Percentiles rank a stretch among this genome's conserved stretches.
Conservation (phyloP, 2,888 invertebrate genomes). For the Prosopocoilus inquinatus region DNA sequence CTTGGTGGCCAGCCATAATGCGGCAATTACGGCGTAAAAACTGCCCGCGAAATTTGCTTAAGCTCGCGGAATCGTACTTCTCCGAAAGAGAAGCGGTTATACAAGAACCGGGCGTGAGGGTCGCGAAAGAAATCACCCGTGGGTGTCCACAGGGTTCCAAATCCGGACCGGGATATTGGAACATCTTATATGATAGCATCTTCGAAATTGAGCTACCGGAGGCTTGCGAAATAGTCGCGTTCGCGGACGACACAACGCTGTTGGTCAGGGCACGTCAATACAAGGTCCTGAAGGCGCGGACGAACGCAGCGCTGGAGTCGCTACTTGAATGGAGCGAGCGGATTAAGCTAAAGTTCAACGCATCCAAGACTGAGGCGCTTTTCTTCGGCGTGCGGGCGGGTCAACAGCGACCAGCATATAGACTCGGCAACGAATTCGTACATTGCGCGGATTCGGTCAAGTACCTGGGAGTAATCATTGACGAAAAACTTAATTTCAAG, state of each 20-base stretch:
- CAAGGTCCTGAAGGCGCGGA: neutral
- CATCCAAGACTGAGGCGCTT: slow-evolving; percentile 13
- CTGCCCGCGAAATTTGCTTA: slow-evolving; percentile 19
- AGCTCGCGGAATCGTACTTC: slow-evolving; percentile 5
- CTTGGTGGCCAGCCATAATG: slow-evolving; percentile 34
- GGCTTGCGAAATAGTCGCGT: slow-evolving; percentile 12
- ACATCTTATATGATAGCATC: no score
- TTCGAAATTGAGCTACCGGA: slow-evolving; percentile 1
- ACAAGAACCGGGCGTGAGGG: neutral
- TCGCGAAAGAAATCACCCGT: neutral
- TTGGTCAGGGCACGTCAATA: neutral
- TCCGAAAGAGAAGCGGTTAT: slow-evolving; percentile 4
- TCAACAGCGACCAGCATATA: slow-evolving; percentile 13
- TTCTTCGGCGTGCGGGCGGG: slow-evolving; percentile 11
- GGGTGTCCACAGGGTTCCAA: slow-evolving; percentile 21
- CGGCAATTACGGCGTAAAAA: slow-evolving; percentile 12
- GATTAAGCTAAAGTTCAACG: slow-evolving; percentile 12
- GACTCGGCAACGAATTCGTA: slow-evolving; percentile 1
- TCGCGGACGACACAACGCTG: slow-evolving; percentile 18
- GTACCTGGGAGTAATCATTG: slow-evolving; percentile 12
- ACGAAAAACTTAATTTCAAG: slow-evolving; percentile 10
- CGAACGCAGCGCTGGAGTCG: neutral
- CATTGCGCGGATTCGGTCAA: slow-evolving; percentile 8
- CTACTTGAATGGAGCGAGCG: neutral
- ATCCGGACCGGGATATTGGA: no score